Conservation (phyloP, 2,888 invertebrate genomes). For the Capitulum mitella region DNA sequence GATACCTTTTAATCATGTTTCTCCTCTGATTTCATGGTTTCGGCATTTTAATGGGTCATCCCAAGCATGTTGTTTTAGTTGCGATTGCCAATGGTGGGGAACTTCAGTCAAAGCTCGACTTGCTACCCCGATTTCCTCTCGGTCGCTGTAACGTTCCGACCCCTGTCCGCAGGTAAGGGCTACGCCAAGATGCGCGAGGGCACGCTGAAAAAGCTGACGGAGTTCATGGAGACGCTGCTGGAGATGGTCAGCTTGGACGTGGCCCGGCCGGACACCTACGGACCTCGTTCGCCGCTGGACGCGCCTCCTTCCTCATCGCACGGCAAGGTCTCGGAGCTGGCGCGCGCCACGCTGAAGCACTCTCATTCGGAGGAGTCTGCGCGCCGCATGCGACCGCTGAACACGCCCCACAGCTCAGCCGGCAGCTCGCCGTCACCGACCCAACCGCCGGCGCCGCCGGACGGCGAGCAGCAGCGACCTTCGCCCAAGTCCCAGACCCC, state of each 20-base stretch:
- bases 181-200: slow-evolving; percentile 36
- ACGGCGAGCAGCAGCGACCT: too few species aligned
- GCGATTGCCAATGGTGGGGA: background rate
- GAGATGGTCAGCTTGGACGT: slow-evolving; percentile 34
- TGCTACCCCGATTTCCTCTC: background rate
- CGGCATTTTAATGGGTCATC: background rate
- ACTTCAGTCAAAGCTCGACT: background rate
- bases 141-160: background rate
- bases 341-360: slow-evolving; percentile 10
- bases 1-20: too few species aligned
- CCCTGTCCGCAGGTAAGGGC: slow-evolving; percentile 32
- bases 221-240: slow-evolving; percentile 33
- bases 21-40: too few species aligned
- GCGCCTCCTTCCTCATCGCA: slow-evolving; percentile 12
- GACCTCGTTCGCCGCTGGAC: slow-evolving; percentile 23
- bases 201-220: slow-evolving; percentile 31
- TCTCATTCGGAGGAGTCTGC: background rate
- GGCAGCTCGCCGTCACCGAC: background rate
- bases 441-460: too few species aligned
- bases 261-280: slow-evolving; percentile 29
- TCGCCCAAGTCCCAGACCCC: too few species aligned
- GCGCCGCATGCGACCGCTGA: background rate
- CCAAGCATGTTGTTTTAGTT: background rate
- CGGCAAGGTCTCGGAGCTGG: slow-evolving; percentile 5
- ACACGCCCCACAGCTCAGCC: slow-evolving; percentile 5